Base-by-base conservation (phyloP, 64 coral and sea anemone genomes). In the Cladopsammia gracilis region DNA sequence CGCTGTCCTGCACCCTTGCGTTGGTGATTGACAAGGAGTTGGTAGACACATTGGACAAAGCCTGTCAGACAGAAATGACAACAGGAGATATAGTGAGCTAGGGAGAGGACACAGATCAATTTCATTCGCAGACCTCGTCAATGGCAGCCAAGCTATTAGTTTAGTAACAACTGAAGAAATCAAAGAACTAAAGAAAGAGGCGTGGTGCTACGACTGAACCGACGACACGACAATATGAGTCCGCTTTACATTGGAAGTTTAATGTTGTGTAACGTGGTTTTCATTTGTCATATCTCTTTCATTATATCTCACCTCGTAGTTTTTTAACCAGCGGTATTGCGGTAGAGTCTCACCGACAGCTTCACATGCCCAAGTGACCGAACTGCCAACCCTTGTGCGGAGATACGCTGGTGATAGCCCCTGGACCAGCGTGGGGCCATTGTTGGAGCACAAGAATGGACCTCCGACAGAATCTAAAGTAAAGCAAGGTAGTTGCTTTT, bases 351-450 rank as follows among this genome's bases (percentile, higher is more conserved):
- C 65, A 45, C 83, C 92, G 20, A 94, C 66, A 22, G 92, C 92
- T n/a, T 94, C 85, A 62, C 92, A 94, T 56, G 92, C 15, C 92
- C 92, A 94, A 51, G 86, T 82, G 92, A 89, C 75, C 23, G 75
- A 71, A 47, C 60, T 89, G 2, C 85, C 75, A 26, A 94, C 64
- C 25, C 74, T 89, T 51, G 64, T 81, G 7, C 92, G 92, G 10
- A 94, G 50, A 71, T 24, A 80, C 3, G 73, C 20, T 11, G 92
- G 86, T 1, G 76, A 73, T 56, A 94, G 51, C 6, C 79, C 75
- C 24, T 62, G 75, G 9, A 86, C 79, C 49, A 94, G 75, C 3
- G 92, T 72, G 9, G 92, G 92, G 25, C 92, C 92, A 46, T 15
- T 60, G n/a, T 82, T 70, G 20, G 70, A 10, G 50, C 92, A 94